phyloP scores from a whole-genome alignment of 1,140 invertebrate genomes.

The Drosophila nebulosa region DNA sequence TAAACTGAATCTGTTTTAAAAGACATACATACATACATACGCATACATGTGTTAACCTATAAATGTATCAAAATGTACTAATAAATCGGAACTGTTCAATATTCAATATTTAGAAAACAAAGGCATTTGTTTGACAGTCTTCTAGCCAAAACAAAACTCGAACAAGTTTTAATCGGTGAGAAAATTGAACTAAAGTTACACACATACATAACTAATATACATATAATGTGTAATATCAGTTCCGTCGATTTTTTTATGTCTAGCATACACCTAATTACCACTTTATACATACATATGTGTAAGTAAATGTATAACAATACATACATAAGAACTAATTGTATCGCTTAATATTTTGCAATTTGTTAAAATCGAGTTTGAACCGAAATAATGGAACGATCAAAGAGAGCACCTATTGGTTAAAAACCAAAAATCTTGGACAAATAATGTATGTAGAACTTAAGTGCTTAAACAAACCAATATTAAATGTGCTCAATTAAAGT shows the following conservation, averaged over 20 bases:
- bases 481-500: neutral
- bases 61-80: neutral
- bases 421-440: conserved; percentile 29
- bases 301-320: neutral
- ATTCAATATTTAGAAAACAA: neutral
- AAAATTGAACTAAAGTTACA: neutral
- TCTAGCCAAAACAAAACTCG: neutral
- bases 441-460: conserved; percentile 11
- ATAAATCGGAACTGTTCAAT: neutral
- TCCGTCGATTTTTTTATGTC: conserved; percentile 38
- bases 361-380: neutral
- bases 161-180: neutral
- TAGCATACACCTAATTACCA: conserved; percentile 1
- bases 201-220: neutral
- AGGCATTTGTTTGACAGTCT: neutral
- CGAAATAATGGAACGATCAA: neutral
- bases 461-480: neutral
- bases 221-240: neutral
- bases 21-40: neutral
- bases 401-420: conserved; percentile 19
- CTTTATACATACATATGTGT: neutral
- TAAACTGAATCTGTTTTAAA: neutral
- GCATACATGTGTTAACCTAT: too few species aligned
- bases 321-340: neutral
- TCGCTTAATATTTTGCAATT: neutral